Evolutionary conservation across 1,140 invertebrate genomes (phyloP), one percentile per base, ranked within the genome.

Genomic region (Heliothis subflexa): DNA sequence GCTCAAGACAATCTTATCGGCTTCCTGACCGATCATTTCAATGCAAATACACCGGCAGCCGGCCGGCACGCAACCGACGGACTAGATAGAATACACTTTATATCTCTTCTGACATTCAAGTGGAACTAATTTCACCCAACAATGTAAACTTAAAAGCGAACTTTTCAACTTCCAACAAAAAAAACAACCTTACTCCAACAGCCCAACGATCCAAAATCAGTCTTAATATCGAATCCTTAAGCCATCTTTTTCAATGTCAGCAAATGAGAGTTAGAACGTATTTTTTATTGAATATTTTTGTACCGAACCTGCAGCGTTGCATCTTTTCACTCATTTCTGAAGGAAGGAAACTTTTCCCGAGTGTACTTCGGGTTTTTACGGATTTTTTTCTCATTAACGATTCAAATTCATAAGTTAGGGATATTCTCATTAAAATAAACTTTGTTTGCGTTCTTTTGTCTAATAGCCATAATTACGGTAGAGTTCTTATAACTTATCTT

Each of bases 61-160:
- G 59, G 47, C 52, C 76, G 68, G 45, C 66, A 71, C 76, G 49
- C 33, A 78, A 54, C 75, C 45, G 70, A 68, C 79, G 47, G 40
- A 75, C 47, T 75, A 70, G 66, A 81, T 74, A 64, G 77, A 81
- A 78, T 75, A 81, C 78, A 76, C 79, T 81, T 79, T 78, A 83
- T 84, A 85, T 74, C 70, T 78, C 68, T 57, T 75, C 79, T 86
- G 81, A 86, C 78, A 84, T 86, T 81, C 82, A 82, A 64, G 83
- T 84, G 78, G 78, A 86, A 86, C 83, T 84, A 86, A 86, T 86
- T 84, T 86, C 82, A 86, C 52, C 70, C 81, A 79, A 86, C 81
- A 84, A 86, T 83, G 81, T 84, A 84, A 86, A 84, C 76, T 77
- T 83, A 80, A 78, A 80, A 84, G 80, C 64, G 64, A 86, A 86